Evolutionary conservation across 92 coral and sea anemone species (phyloP).

Genomic region (Ricordea florida): DNA sequence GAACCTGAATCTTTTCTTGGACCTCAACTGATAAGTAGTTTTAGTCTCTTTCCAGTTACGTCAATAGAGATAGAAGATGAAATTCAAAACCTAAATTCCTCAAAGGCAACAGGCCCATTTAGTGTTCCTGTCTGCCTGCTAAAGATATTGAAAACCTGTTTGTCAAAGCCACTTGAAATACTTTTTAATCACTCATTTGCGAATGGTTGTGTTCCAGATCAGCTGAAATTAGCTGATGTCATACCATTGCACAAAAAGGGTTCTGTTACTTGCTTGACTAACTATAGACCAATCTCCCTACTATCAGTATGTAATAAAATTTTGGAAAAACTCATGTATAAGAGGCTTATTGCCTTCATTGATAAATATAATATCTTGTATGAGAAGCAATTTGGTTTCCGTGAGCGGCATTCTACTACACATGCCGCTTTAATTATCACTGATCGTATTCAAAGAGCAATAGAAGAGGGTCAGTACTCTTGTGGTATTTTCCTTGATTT

Average conservation of each 20-base stretch:
- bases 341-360: not conserved
- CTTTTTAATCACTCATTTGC: constrained; percentile 41
- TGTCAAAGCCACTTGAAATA: constrained; percentile 12
- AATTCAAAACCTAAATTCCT: not conserved
- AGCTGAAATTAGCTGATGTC: constrained; percentile 16
- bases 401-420: not conserved
- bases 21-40: not conserved
- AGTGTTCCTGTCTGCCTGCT: constrained; percentile 26
- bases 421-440: constrained; percentile 1
- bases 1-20: too few species aligned
- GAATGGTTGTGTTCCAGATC: constrained; percentile 35
- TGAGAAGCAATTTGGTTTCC: constrained; percentile 41
- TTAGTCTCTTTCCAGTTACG: constrained; percentile 5
- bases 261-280: constrained; percentile 15
- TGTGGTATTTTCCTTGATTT: too few species aligned
- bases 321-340: constrained; percentile 18
- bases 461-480: too few species aligned
- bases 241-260: constrained; percentile 26
- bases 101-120: constrained; percentile 31
- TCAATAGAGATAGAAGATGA: constrained; percentile 14
- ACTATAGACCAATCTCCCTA: constrained; percentile 26
- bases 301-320: constrained; percentile 22
- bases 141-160: constrained; percentile 10
- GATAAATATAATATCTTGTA: constrained; percentile 17
- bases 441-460: constrained; percentile 7